phyloP scores from a whole-genome alignment of 2,113 vertebrate species.

The Thamnaconus septentrionalis region DNA sequence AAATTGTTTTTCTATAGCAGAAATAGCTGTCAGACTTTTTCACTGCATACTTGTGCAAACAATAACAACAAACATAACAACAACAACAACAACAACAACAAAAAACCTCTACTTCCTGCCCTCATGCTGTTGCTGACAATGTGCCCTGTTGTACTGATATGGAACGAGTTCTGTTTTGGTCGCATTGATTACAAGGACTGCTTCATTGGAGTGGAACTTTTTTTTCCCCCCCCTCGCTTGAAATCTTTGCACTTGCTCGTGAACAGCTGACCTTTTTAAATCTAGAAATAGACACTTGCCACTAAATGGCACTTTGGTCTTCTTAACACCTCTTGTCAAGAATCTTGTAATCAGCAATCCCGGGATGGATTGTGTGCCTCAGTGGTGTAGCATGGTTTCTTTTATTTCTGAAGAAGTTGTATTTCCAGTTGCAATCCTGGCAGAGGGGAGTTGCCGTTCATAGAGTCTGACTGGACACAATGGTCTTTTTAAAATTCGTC shows the following conservation, averaged over 20 bases:
- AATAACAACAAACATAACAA: conserved; percentile 21
- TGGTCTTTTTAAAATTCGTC: too few species aligned
- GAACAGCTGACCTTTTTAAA: conserved; percentile 28
- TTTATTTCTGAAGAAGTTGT: background rate
- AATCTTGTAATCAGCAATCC: conserved; percentile 1
- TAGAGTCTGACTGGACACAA: conserved; percentile 13
- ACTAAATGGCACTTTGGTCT: conserved; percentile 35
- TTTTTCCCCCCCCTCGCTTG: conserved; percentile 11
- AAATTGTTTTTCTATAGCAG: conserved; percentile 18
- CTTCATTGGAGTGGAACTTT: conserved; percentile 35
- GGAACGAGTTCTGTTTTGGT: conserved; percentile 16
- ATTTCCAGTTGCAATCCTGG: conserved; percentile 25
- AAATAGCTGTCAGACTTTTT: conserved; percentile 11
- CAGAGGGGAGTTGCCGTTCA: conserved; percentile 43
- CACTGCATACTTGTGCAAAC: conserved; percentile 11
- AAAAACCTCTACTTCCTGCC: conserved; percentile 15
- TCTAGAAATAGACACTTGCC: conserved; percentile 24
- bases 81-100: background rate
- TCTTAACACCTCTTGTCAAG: conserved; percentile 27
- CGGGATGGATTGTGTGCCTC: background rate
- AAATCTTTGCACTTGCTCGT: conserved; percentile 12
- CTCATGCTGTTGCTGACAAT: conserved; percentile 13
- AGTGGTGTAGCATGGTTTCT: conserved; percentile 8
- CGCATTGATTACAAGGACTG: conserved; percentile 24
- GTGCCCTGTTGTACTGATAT: conserved; percentile 13